These are phyloP conservation scores for Tortrix viridana DNA, from an alignment of 2,888 invertebrate genomes.

Conservation along the genomic window DNA sequence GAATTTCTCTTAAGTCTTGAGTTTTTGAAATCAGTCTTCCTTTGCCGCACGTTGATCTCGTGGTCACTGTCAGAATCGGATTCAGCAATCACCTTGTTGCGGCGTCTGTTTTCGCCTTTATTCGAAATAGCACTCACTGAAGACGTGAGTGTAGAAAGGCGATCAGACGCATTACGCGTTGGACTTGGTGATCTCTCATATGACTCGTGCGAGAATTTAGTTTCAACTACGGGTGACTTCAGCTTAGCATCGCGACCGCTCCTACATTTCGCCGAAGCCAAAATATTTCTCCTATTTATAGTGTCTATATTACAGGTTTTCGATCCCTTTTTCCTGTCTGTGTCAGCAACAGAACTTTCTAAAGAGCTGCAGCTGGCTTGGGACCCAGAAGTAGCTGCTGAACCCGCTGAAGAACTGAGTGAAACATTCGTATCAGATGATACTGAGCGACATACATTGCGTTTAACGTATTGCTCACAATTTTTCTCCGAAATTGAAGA, in stretches of 20 bases:
- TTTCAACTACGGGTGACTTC: slow-evolving; percentile 89
- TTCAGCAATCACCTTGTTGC: slow-evolving; percentile 75
- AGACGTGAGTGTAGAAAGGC: slow-evolving; percentile 82
- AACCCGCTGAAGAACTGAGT: slow-evolving; percentile 87
- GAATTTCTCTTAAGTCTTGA: slow-evolving; percentile 76
- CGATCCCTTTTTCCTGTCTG: slow-evolving; percentile 87
- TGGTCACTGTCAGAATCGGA: slow-evolving; percentile 73
- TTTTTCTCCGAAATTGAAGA: slow-evolving; percentile 61
- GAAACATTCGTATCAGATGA: slow-evolving; percentile 90
- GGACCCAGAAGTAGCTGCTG: slow-evolving; percentile 89
- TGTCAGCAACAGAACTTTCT: slow-evolving; percentile 86
- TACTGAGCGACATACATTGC: slow-evolving; percentile 86
- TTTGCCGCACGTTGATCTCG: slow-evolving; percentile 71
- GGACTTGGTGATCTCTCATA: slow-evolving; percentile 79
- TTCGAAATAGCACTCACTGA: slow-evolving; percentile 80
- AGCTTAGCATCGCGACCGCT: slow-evolving; percentile 90
- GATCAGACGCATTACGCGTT: slow-evolving; percentile 76
- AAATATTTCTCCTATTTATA: slow-evolving; percentile 93
- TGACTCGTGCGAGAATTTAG: slow-evolving; percentile 87
- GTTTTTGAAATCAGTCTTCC: slow-evolving; percentile 77
- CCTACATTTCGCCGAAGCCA: slow-evolving; percentile 93
- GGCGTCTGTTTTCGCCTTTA: slow-evolving; percentile 79
- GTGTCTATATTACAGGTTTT: slow-evolving; percentile 93
- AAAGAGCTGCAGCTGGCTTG: slow-evolving; percentile 88
- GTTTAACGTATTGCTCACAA: slow-evolving; percentile 78